Evolutionary conservation across 2,797 vertebrate species (phyloP).

Genomic region (Bucorvus abyssinicus): DNA sequence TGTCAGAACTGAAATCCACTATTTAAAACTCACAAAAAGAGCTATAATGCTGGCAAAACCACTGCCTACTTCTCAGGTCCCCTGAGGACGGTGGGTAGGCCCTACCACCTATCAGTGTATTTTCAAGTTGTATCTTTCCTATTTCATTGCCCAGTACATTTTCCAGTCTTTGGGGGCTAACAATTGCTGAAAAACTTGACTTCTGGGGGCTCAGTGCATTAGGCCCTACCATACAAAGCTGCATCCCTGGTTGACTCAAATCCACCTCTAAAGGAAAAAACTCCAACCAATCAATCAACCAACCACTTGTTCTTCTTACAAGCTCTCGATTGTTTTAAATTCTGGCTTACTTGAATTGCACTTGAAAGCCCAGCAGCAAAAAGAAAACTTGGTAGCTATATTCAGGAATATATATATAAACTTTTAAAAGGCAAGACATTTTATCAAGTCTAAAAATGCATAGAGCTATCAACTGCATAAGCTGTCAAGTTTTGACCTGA

Average conservation of each 20-base stretch:
- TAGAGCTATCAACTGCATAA: neutral
- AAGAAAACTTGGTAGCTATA: slow-evolving; percentile 17
- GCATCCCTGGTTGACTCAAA: neutral
- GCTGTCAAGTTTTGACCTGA: neutral
- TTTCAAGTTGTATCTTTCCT: neutral
- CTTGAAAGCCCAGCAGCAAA: slow-evolving; percentile 53
- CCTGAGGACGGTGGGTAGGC: neutral
- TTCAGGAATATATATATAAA: neutral
- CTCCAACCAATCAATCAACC: neutral
- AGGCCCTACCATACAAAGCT: neutral
- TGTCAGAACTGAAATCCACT: neutral
- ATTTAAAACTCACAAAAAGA: neutral
- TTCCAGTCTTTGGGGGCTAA: neutral
- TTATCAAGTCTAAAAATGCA: slow-evolving; percentile 10
- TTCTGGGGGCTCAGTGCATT: neutral
- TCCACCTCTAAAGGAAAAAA: neutral
- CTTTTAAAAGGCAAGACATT: neutral
- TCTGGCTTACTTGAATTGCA: slow-evolving; percentile 51
- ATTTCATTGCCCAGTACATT: neutral
- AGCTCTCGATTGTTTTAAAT: neutral
- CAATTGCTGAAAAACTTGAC: neutral
- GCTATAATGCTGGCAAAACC: neutral
- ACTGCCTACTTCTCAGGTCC: neutral
- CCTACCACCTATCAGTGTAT: neutral
- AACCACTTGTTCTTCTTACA: neutral